Evolutionary conservation across 2,113 vertebrate genomes (phyloP).

Genomic region (Oceanites oceanicus): DNA sequence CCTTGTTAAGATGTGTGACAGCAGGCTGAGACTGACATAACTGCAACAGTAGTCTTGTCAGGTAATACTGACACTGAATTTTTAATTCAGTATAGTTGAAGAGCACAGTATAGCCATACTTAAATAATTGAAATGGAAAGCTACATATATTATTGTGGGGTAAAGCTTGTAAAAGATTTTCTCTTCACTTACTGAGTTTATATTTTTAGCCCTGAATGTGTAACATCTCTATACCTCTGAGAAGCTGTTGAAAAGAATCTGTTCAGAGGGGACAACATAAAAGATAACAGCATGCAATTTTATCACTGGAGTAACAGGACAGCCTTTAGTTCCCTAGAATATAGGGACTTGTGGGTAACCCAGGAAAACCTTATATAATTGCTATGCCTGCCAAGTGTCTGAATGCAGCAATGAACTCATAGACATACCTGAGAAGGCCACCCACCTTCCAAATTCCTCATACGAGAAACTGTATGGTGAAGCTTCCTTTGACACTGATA

Average conservation of each 20-base stretch:
- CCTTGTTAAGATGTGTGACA: not conserved
- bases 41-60: not conserved
- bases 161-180: not conserved
- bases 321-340: not conserved
- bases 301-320: not conserved
- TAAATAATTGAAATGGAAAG: not conserved
- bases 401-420: not conserved
- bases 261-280: not conserved
- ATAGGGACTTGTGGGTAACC: not conserved
- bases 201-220: not conserved
- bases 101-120: not conserved
- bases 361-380: not conserved
- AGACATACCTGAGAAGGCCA: not conserved
- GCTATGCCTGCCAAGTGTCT: not conserved
- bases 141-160: not conserved
- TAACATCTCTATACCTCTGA: not conserved
- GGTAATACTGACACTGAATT: not conserved
- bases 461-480: not conserved
- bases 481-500: not conserved
- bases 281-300: not conserved
- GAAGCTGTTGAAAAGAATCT: not conserved
- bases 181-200: not conserved
- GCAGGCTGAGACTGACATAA: not conserved
- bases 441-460: not conserved
- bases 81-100: not conserved